Evolutionary conservation across 2,888 invertebrate species (phyloP).

Genomic region (Spodoptera picta): DNA sequence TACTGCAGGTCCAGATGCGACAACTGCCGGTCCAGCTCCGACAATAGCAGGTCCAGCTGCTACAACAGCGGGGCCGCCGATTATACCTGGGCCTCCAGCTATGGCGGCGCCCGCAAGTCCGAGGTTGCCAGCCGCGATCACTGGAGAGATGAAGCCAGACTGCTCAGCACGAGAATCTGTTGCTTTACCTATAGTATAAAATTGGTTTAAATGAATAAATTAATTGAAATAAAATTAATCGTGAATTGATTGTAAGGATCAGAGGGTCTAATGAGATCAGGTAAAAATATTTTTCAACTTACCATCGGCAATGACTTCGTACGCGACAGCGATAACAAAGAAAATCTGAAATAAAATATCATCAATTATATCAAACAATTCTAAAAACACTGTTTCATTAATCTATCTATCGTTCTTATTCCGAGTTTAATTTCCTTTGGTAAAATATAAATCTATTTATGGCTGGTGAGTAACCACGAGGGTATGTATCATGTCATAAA

Average conservation of each 20-base stretch:
- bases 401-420: too few species aligned
- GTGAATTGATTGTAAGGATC: too few species aligned
- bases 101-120: background rate
- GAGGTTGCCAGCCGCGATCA: constrained; percentile 55
- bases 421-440: too few species aligned
- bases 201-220: too few species aligned
- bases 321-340: constrained; percentile 83
- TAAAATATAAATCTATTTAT: too few species aligned
- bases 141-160: constrained; percentile 62
- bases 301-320: constrained; percentile 81
- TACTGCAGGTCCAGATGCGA: constrained; percentile 57
- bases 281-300: constrained; percentile 41
- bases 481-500: too few species aligned
- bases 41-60: constrained; percentile 23
- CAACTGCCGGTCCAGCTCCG: constrained; percentile 47
- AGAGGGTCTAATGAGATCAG: background rate
- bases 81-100: constrained; percentile 21
- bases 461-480: too few species aligned
- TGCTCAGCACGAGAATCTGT: constrained; percentile 70
- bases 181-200: constrained; percentile 49
- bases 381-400: too few species aligned
- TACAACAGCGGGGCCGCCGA: constrained; percentile 25
- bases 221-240: too few species aligned
- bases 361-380: background rate
- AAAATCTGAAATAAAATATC: constrained; percentile 74